Evolutionary conservation across 2,797 vertebrate genomes (phyloP).

Genomic region (Tachyglossus aculeatus): DNA sequence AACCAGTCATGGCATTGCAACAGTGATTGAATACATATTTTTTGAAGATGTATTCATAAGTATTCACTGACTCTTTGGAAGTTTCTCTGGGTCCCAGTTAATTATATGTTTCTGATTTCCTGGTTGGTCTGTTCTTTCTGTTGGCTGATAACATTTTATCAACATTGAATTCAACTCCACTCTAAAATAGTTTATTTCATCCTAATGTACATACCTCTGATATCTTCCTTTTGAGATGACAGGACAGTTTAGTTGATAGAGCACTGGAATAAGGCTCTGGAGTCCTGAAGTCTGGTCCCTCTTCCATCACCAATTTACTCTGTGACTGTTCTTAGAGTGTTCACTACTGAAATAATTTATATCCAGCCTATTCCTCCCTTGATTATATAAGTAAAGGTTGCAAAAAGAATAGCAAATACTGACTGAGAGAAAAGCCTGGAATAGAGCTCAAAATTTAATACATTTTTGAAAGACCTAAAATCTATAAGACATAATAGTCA

Average conservation of each 20-base stretch:
- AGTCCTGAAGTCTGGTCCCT: slow-evolving; percentile 37
- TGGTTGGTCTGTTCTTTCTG: slow-evolving; percentile 31
- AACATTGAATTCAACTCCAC: slow-evolving; percentile 4
- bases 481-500: not conserved
- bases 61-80: slow-evolving; percentile 3
- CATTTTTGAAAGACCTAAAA: not conserved
- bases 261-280: slow-evolving; percentile 9
- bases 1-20: not conserved
- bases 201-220: slow-evolving; percentile 16
- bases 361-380: not conserved
- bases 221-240: slow-evolving; percentile 10
- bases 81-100: not conserved
- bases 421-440: not conserved
- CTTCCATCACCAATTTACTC: not conserved
- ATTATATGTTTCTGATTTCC: slow-evolving; percentile 34
- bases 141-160: slow-evolving; percentile 49
- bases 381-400: not conserved
- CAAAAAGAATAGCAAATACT: not conserved
- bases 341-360: not conserved
- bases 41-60: too few relatives aligned
- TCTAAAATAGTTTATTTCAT: slow-evolving; percentile 1
- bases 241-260: slow-evolving; percentile 28
- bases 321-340: not conserved
- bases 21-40: not conserved
- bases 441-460: not conserved